Conservation (phyloP, 2,113 vertebrate species). For the Poeciliopsis turrubarensis region DNA sequence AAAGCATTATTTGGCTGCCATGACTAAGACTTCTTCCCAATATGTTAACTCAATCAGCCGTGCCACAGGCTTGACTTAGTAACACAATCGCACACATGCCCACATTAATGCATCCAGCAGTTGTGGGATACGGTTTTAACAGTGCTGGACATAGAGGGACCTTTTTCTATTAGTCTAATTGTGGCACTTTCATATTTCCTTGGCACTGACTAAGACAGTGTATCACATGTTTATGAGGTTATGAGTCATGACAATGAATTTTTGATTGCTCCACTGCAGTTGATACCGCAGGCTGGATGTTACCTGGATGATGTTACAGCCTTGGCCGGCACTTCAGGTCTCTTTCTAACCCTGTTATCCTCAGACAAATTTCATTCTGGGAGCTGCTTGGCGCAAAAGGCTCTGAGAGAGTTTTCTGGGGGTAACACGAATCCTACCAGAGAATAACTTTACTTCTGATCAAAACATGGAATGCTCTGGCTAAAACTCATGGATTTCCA, state of each 20-base stretch:
- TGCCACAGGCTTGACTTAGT: constrained; percentile 56
- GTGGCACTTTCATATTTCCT: constrained; percentile 40
- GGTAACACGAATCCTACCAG: constrained; percentile 11
- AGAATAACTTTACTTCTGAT: constrained; percentile 16
- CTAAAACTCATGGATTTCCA: not conserved
- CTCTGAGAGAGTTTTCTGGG: constrained; percentile 28
- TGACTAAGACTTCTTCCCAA: constrained; percentile 44
- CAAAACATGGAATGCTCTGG: not conserved
- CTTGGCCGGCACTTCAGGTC: constrained; percentile 37
- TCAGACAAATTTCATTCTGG: constrained; percentile 75
- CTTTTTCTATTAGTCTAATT: constrained; percentile 54
- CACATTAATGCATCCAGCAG: constrained; percentile 52
- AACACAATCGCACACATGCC: constrained; percentile 50
- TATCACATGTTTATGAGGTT: constrained; percentile 57
- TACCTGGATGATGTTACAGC: constrained; percentile 66
- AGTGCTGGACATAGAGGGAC: constrained; percentile 32
- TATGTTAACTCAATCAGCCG: constrained; percentile 63
- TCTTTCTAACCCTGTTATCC: constrained; percentile 68
- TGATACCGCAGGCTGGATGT: constrained; percentile 32
- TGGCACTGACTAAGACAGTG: constrained; percentile 34
- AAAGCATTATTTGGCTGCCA: constrained; percentile 53
- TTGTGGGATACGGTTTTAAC: constrained; percentile 42
- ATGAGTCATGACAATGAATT: constrained; percentile 54
- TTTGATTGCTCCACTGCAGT: constrained; percentile 39
- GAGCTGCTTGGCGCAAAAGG: constrained; percentile 48